Percentiles rank a stretch among this genome's conserved stretches.
Evolutionary conservation across 92 coral and sea anemone genomes (phyloP).

Genomic region (Porites rus): DNA sequence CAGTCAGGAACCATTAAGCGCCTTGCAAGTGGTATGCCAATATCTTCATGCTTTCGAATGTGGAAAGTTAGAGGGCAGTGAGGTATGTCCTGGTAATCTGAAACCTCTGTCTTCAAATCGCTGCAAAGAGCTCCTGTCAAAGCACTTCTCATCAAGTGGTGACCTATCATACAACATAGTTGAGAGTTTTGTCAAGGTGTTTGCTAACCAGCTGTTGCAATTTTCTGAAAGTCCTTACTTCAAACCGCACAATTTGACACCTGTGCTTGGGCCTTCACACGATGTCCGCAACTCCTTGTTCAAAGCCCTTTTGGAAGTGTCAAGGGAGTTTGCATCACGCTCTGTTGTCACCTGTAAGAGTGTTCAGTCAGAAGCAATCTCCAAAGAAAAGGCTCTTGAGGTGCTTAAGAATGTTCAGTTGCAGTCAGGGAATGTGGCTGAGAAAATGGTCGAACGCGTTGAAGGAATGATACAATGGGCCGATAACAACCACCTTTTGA

Average conservation of each 20-base stretch:
- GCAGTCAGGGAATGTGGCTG: slow-evolving; percentile 63
- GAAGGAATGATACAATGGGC: slow-evolving; percentile 97
- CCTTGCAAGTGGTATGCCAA: slow-evolving; percentile 95
- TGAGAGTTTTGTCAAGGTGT: slow-evolving; percentile 84
- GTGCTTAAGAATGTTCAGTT: slow-evolving; percentile 69
- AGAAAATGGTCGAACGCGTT: slow-evolving; percentile 87
- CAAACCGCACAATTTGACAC: slow-evolving; percentile 74
- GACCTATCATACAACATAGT: slow-evolving; percentile 83
- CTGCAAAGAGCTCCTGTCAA: slow-evolving; percentile 74
- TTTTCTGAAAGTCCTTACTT: slow-evolving; percentile 87
- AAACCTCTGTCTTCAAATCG: not conserved
- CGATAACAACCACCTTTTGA: slow-evolving; percentile 89
- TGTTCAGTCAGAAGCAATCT: slow-evolving; percentile 76
- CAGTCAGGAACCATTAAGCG: slow-evolving; percentile 84
- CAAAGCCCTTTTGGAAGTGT: slow-evolving; percentile 88
- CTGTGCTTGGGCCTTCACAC: slow-evolving; percentile 76
- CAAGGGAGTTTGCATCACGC: slow-evolving; percentile 93
- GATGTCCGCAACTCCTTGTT: slow-evolving; percentile 87
- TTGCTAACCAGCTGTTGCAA: slow-evolving; percentile 92
- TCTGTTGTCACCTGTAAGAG: slow-evolving; percentile 83
- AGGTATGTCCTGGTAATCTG: slow-evolving; percentile 43
- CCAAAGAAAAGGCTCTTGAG: slow-evolving; percentile 68
- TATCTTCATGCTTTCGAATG: slow-evolving; percentile 78
- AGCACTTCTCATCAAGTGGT: slow-evolving; percentile 74
- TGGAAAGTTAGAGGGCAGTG: slow-evolving; percentile 77